These are phyloP conservation scores for Drosophila falleni DNA, from an alignment of 2,888 invertebrate species.

Conservation along the genomic window DNA sequence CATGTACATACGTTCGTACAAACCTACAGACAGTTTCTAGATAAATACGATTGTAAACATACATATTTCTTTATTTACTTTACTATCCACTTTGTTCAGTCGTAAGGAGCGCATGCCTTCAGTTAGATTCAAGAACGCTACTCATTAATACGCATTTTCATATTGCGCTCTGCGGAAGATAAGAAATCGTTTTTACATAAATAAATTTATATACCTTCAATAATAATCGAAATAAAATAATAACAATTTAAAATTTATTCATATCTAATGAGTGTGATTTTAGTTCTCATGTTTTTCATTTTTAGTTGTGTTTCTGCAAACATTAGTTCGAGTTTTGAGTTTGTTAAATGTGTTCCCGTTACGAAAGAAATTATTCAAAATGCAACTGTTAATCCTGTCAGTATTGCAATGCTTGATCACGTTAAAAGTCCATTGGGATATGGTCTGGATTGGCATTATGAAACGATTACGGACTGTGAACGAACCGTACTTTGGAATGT, in stretches of 20 bases:
- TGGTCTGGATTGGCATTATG: constrained; percentile 9
- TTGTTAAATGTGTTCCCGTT: constrained; percentile 33
- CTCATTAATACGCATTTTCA: constrained; percentile 39
- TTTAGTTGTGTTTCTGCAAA: constrained; percentile 47
- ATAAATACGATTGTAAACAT: constrained; percentile 33
- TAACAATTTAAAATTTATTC: constrained; percentile 18
- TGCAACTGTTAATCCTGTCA: constrained; percentile 14
- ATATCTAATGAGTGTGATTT: constrained; percentile 42
- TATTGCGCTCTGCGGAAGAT: constrained; percentile 35
- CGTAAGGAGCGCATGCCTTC: constrained; percentile 38
- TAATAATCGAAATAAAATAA: constrained; percentile 8
- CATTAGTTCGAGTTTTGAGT: constrained; percentile 6
- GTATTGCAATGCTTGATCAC: constrained; percentile 14
- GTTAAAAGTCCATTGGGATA: constrained; percentile 39
- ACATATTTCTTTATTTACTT: constrained; percentile 45
- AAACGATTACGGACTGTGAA: constrained; percentile 4
- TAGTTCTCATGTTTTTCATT: constrained; percentile 43
- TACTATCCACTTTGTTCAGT: constrained; percentile 47
- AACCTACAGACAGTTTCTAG: constrained; percentile 22
- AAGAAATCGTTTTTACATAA: constrained; percentile 29
- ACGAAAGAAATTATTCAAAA: constrained; percentile 14
- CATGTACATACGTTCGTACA: constrained; percentile 9
- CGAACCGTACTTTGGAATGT: constrained; percentile 19
- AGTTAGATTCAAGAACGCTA: constrained; percentile 49
- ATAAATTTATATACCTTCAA: not conserved